Base-by-base conservation (phyloP, 2,113 vertebrate species). In the Cyanocitta stelleri region DNA sequence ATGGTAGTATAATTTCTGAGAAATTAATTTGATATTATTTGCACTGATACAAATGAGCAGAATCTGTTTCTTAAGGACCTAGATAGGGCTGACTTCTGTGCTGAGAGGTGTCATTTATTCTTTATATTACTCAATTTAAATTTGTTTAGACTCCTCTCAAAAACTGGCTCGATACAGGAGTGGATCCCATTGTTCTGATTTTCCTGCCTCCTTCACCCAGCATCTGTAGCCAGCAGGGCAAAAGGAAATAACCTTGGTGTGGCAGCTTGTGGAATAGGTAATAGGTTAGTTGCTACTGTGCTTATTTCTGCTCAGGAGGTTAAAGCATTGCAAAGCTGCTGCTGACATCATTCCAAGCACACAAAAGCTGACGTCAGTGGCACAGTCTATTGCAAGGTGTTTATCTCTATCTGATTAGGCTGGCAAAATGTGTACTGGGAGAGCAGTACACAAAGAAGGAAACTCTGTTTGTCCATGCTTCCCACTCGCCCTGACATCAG, bases 371-470 rank as follows among this genome's bases (percentile, higher is more conserved):
- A 83, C 61, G 52, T 96, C 78, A 85, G 91, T 76, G 73, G n/a
- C 56, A 43, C 63, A 39, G 46, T 61, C 13, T 64, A 39, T 78
- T 52, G 90, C 95, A 95, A 95, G 93, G 87, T 95, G 94, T 93
- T 97, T 96, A 94, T 96, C 95, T 96, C 52, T 89, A 91, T 94
- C 89, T 95, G 95, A 95, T 96, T 95, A 96, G 92, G 69, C 79
- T 93, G 75, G 85, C 56, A 62, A 91, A 94, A 68, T 0, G 6
- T 24, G 4, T 29, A 13, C 39, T 74, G 87, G 33, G 44, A 79
- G 90, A 84, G 63, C 71, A 81, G 75, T 23, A 18, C 61, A 75
- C 32, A 71, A 43, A 63, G 59, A 46, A 79, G 56, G 84, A 67
- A 95, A 83, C 0, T 86, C 0, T 86, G 52, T 81, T 79, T 87